Evolutionary conservation across 2,113 vertebrate genomes (phyloP), one percentile per base, ranked within the genome.

Genomic region (Epinephelus moara): DNA sequence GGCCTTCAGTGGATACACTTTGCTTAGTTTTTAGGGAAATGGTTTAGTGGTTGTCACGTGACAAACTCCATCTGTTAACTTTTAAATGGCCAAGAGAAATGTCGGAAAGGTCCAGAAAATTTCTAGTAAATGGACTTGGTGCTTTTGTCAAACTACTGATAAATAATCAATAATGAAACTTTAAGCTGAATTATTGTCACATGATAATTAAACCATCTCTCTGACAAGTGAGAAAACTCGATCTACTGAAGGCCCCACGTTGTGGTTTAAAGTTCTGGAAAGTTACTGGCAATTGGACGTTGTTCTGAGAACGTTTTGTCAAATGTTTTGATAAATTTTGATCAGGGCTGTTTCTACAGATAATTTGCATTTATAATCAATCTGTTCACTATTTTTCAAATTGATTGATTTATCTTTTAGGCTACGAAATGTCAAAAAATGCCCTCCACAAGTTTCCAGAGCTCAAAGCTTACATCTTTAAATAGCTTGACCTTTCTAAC

Each of bases 81-180:
- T 11, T 42, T 42, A 45, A 45, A 42, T 10, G 40, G 42, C 11
- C 42, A 11, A 9, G 42, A 45, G 42, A 45, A 45, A 45, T 45
- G 42, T 45, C 42, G 1, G 9, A 45, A 53, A 53, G 50, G 17
- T 56, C 55, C 21, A 23, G 4, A 13, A 23, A 23, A 23, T 69
- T 21, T 27, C 63, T 45, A 67, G 42, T 27, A 67, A 23, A 7
- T 68, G 23, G 63, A 49, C 42, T 27, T 25, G 23, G 66, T 68
- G 66, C 66, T 68, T 13, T 52, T 52, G 27, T 53, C 27, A 69
- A 69, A 53, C 67, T 69, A 69, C 67, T 69, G 67, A 69, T 69
- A 21, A 69, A 33, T 33, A 11, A 52, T 69, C 25, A 33, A 49
- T 67, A 18, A 49, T 21, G 5, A 53, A n/a, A 19, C 13, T 59